Evolutionary conservation across 2,797 vertebrate genomes (phyloP).

Genomic region (Ctenopoma kingsleyae): DNA sequence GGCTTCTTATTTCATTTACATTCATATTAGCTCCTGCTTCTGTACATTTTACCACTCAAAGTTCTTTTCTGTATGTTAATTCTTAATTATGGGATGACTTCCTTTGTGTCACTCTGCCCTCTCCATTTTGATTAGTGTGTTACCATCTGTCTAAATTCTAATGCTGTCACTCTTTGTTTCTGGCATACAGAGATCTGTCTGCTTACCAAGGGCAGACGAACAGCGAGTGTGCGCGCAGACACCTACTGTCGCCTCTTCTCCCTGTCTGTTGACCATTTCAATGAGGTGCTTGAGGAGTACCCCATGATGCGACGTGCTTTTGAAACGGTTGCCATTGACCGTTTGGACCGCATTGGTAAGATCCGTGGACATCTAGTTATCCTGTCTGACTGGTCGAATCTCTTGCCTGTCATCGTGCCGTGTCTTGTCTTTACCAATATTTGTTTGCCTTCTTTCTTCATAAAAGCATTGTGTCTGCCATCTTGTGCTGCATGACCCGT

Average conservation of each 20-base stretch:
- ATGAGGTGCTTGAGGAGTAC: conserved; percentile 98
- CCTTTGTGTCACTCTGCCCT: conserved; percentile 25
- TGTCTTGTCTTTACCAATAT: conserved; percentile 76
- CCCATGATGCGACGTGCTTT: conserved; percentile 99
- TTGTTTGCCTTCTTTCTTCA: conserved; percentile 75
- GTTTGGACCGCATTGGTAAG: conserved; percentile 98
- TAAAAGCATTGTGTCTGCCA: conserved; percentile 84
- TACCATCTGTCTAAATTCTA: conserved; percentile 13
- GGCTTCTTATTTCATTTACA: conserved; percentile 70
- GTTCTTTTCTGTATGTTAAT: conserved; percentile 69
- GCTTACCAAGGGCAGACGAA: conserved; percentile 95
- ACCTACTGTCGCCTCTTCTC: conserved; percentile 98
- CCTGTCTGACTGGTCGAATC: conserved; percentile 65
- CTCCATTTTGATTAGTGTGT: conserved; percentile 14
- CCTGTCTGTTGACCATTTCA: conserved; percentile 98
- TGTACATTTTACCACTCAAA: conserved; percentile 24
- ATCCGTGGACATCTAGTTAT: conserved; percentile 25
- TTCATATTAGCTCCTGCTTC: conserved; percentile 47
- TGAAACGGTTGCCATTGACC: conserved; percentile 95
- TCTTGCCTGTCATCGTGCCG: conserved; percentile 81
- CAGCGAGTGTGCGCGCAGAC: conserved; percentile 96
- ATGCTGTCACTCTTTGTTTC: conserved; percentile 12
- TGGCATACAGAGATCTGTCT: conserved; percentile 93
- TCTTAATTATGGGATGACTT: conserved; percentile 37
- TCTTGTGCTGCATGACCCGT: conserved; percentile 87